Evolutionary conservation across 2,797 vertebrate genomes (phyloP).

Genomic region (Notoglanidium macrostoma): DNA sequence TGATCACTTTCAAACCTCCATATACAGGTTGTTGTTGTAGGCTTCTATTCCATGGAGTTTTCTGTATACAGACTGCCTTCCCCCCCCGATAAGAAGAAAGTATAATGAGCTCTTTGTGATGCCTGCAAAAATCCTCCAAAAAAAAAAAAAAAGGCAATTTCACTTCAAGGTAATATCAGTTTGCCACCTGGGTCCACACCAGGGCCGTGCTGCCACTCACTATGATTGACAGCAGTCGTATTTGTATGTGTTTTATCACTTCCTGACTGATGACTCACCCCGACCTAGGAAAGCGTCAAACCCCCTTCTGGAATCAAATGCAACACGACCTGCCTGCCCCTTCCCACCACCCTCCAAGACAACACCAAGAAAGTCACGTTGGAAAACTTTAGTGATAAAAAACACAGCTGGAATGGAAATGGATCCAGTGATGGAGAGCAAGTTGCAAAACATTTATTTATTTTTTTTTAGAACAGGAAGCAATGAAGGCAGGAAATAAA

Average conservation of each 20-base stretch:
- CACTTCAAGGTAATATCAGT: slow-evolving; percentile 11
- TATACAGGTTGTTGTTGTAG: neutral
- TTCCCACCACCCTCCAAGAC: neutral
- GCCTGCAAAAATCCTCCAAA: neutral
- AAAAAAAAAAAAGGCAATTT: neutral
- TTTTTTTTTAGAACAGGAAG: neutral
- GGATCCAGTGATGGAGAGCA: neutral
- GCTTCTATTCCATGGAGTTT: neutral
- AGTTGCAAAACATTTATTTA: too few species aligned
- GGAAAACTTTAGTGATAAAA: neutral
- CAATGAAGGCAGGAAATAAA: neutral
- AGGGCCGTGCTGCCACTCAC: slow-evolving; percentile 58
- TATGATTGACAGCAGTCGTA: slow-evolving; percentile 67
- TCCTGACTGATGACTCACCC: slow-evolving; percentile 66
- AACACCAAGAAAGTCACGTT: neutral
- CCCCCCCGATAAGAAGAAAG: neutral
- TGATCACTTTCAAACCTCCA: too few species aligned
- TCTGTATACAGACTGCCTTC: neutral
- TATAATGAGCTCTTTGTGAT: slow-evolving; percentile 8
- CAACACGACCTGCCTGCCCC: neutral
- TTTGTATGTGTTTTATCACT: slow-evolving; percentile 66
- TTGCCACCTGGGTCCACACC: slow-evolving; percentile 57
- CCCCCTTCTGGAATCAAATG: neutral
- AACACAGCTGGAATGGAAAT: neutral
- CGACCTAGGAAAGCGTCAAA: slow-evolving; percentile 36